Base-by-base conservation (phyloP, 2,113 vertebrate species). In the Promerops cafer region DNA sequence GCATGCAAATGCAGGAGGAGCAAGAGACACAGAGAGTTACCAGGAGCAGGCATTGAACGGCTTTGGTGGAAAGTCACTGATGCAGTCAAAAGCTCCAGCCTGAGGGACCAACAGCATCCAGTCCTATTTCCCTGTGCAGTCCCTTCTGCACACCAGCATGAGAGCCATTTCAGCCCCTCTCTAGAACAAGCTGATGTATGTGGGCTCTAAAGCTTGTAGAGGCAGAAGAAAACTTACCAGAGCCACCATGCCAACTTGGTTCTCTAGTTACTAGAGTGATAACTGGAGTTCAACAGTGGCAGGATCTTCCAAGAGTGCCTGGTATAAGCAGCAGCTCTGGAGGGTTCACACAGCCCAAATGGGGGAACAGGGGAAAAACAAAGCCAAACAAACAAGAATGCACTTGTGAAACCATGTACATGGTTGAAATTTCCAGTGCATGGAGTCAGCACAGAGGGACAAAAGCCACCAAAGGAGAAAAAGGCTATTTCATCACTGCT, bases 381-480 rank as follows among this genome's bases (percentile, higher is more conserved):
- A 92, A 77, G 63, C 61, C 94, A 94, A 87, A 74, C 66, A 77
- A 86, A 76, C 59, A 93, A 77, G 83, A 92, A 90, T 27, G 57
- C 71, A 70, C 79, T 95, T 96, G 71, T 92, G 96, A 97, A 96
- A 95, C 87, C 64, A 50, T 3, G 39, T 31, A 80, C 91, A 80
- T 35, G 85, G 90, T 87, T 95, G 93, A 96, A 94, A 91, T 87
- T 88, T 94, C 71, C 63, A 95, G 88, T 24, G 40, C 27, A 13
- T 35, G 39, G 89, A 68, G 76, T 87, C 80, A 80, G 83, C 85
- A 77, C 16, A 90, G 85, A 93, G 64, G 85, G 85, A 88, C 56
- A 94, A 96, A 95, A 95, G 92, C 70, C 82, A 96, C 50, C 82
- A 60, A 70, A 90, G 33, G 54, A 87, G 64, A 94, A 95, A 83